These are phyloP conservation scores for Phainopepla nitens DNA, from an alignment of 2,113 vertebrate species.

Conservation along the genomic window DNA sequence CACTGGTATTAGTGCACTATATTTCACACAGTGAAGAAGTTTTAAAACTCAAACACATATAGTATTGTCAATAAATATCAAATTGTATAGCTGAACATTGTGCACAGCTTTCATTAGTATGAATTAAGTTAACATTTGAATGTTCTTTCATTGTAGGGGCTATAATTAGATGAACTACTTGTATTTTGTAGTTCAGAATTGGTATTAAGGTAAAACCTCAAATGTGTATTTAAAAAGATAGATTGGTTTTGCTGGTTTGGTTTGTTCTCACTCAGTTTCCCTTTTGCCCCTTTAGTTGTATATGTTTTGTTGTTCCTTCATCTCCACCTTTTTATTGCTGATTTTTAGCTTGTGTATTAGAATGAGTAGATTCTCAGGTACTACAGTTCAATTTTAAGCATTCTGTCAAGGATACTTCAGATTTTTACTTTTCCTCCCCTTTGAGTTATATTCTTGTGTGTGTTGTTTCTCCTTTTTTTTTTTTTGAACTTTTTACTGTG, in stretches of 20 bases:
- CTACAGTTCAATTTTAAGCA: neutral
- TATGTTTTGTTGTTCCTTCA: neutral
- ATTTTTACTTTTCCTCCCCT: neutral
- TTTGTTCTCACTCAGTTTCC: neutral
- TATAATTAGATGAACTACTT: neutral
- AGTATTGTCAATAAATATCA: neutral
- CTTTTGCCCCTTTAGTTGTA: neutral
- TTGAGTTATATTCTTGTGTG: neutral
- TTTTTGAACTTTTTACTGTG: neutral
- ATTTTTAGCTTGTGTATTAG: neutral
- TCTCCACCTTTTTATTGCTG: neutral
- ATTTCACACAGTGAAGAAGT: neutral
- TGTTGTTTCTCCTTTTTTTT: neutral
- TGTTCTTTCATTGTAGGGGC: neutral
- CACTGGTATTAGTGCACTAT: too few relatives aligned
- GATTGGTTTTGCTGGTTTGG: neutral
- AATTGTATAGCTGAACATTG: neutral
- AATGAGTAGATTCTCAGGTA: neutral
- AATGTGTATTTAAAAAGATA: neutral
- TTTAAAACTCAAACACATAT: neutral
- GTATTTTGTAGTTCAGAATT: neutral
- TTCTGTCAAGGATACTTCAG: neutral
- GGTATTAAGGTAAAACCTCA: neutral
- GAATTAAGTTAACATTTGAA: neutral
- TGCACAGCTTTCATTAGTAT: neutral